Conservation (phyloP, 2,797 vertebrate genomes). For the Ctenopoma multispine region DNA sequence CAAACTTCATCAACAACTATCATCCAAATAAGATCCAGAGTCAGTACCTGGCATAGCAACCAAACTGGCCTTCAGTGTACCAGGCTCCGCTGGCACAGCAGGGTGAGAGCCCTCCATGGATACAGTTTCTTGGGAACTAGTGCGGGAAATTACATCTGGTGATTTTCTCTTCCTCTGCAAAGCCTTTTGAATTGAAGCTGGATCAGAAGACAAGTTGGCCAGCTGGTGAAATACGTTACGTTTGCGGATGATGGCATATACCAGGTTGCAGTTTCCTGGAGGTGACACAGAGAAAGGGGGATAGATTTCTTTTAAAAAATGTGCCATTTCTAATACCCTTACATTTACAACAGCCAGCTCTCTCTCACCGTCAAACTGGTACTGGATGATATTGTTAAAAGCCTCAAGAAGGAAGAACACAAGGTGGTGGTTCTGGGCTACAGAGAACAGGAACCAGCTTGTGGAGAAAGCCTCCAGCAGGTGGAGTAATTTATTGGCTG, state of each 20-base stretch:
- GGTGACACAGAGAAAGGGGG: neutral
- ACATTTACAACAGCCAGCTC: neutral
- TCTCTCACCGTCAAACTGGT: constrained; percentile 96
- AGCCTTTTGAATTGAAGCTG: constrained; percentile 91
- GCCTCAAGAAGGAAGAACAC: constrained; percentile 97
- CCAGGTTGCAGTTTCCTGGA: constrained; percentile 88
- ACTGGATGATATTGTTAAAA: constrained; percentile 99
- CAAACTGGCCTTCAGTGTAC: constrained; percentile 94
- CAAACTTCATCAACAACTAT: no score
- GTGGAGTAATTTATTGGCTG: constrained; percentile 96
- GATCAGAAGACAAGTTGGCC: constrained; percentile 93
- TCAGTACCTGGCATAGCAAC: constrained; percentile 92
- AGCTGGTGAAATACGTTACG: constrained; percentile 96
- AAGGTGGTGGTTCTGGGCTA: constrained; percentile 95
- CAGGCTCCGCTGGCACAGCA: constrained; percentile 93
- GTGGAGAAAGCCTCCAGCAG: constrained; percentile 98
- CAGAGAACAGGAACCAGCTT: constrained; percentile 95
- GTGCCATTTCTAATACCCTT: neutral
- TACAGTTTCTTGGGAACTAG: constrained; percentile 92
- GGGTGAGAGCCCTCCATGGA: constrained; percentile 97
- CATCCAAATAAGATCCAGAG: neutral
- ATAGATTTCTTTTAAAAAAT: neutral
- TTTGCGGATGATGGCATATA: constrained; percentile 98
- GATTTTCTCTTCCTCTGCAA: constrained; percentile 91
- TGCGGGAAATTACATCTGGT: constrained; percentile 91